These are phyloP conservation scores for Heliconius melpomene DNA, from an alignment of 1,140 invertebrate genomes.

Conservation along the genomic window DNA sequence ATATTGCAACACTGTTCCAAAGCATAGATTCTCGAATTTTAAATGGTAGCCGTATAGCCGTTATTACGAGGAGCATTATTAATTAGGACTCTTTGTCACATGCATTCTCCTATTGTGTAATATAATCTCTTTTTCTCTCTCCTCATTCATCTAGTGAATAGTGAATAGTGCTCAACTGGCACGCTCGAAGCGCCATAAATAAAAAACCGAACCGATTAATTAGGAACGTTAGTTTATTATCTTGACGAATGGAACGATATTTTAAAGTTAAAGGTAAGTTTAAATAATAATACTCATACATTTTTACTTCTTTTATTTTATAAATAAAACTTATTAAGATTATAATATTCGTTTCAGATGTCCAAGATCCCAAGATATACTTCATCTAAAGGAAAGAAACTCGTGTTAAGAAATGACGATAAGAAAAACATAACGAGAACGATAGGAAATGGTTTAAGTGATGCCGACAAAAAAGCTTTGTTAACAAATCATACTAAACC, in stretches of 20 bases:
- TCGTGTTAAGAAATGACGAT: slow-evolving; percentile 48
- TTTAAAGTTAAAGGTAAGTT: slow-evolving; percentile 16
- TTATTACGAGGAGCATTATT: slow-evolving; percentile 17
- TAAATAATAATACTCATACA: background rate
- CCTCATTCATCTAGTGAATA: too few species aligned
- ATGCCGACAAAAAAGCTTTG: slow-evolving; percentile 68
- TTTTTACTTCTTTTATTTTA: background rate
- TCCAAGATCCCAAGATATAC: slow-evolving; percentile 71
- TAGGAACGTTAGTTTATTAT: slow-evolving; percentile 31
- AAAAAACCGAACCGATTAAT: too few species aligned
- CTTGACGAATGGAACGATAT: slow-evolving; percentile 43
- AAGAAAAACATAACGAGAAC: slow-evolving; percentile 52
- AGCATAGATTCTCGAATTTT: slow-evolving; percentile 66
- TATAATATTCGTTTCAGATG: slow-evolving; percentile 63
- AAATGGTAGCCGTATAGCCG: slow-evolving; percentile 65
- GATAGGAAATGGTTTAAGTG: slow-evolving; percentile 62
- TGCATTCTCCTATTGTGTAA: too few species aligned
- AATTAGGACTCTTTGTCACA: too few species aligned
- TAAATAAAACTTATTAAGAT: background rate
- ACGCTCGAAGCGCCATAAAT: too few species aligned
- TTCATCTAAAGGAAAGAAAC: slow-evolving; percentile 66
- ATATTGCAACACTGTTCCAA: slow-evolving; percentile 40
- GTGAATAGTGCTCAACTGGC: too few species aligned
- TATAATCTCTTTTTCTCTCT: too few species aligned
- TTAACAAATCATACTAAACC: slow-evolving; percentile 69